Percentiles rank a stretch among this genome's conserved stretches.
Evolutionary conservation across 2,113 vertebrate species (phyloP).

Genomic region (Falcunculus frontatus): DNA sequence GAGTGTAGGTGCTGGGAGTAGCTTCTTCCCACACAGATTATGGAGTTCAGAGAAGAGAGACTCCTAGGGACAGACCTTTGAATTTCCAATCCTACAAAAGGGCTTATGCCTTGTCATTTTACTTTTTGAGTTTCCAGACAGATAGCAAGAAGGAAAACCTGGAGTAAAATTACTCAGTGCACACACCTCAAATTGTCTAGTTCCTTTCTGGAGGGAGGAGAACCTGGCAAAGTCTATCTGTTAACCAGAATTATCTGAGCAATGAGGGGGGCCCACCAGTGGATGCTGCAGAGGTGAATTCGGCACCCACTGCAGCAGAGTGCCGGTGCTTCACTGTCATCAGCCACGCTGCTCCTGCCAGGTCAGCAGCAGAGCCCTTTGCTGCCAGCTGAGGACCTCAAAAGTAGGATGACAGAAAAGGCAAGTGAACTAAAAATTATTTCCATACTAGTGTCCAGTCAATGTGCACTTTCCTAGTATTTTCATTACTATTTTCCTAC

Average conservation of each 20-base stretch:
- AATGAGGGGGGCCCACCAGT: neutral
- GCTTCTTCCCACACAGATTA: neutral
- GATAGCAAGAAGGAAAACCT: neutral
- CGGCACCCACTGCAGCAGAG: neutral
- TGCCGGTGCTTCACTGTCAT: neutral
- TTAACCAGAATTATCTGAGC: neutral
- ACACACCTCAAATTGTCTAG: neutral
- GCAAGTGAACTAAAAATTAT: neutral
- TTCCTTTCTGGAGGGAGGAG: neutral
- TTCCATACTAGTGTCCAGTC: neutral
- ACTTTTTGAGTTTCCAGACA: neutral
- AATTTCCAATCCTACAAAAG: neutral
- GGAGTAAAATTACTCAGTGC: neutral
- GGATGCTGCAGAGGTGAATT: neutral
- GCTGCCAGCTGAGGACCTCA: neutral
- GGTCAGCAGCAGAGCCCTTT: neutral
- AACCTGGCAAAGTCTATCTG: neutral
- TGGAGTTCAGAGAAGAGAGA: neutral
- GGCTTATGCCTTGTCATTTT: neutral
- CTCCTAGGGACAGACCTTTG: neutral
- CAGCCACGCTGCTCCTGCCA: neutral
- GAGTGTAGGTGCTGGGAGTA: neutral
- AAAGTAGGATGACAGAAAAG: neutral
- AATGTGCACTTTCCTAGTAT: neutral
- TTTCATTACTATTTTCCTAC: neutral